Conservation (phyloP, 2,797 vertebrate genomes). For the Labroides dimidiatus region DNA sequence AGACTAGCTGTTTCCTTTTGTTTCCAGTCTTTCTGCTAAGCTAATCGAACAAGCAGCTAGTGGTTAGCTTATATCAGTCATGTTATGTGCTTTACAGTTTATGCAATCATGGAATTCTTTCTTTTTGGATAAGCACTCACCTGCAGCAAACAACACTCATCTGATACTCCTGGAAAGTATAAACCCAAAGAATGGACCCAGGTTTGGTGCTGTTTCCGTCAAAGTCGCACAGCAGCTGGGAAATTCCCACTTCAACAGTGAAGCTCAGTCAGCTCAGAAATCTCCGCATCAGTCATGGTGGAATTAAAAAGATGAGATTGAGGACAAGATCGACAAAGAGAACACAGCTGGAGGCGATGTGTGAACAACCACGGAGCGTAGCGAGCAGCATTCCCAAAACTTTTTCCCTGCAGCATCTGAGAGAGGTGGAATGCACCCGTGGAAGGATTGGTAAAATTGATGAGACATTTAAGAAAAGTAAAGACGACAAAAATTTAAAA, state of each 20-base stretch:
- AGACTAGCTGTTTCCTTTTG: neutral
- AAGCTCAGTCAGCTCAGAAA: slow-evolving; percentile 31
- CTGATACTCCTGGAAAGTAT: slow-evolving; percentile 24
- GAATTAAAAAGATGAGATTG: slow-evolving; percentile 42
- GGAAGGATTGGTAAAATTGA: slow-evolving; percentile 33
- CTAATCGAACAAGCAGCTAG: slow-evolving; percentile 26
- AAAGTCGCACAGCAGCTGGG: slow-evolving; percentile 41
- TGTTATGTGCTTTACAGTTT: slow-evolving; percentile 38
- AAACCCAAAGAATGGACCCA: slow-evolving; percentile 18
- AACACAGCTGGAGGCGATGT: slow-evolving; percentile 26
- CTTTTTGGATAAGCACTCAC: slow-evolving; percentile 6
- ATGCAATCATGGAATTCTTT: slow-evolving; percentile 53
- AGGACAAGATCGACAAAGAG: slow-evolving; percentile 38
- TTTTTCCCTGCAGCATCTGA: slow-evolving; percentile 56
- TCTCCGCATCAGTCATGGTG: slow-evolving; percentile 36
- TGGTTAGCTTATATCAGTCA: neutral
- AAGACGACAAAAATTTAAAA: slow-evolving; percentile 16
- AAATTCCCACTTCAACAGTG: slow-evolving; percentile 32
- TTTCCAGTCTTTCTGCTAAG: slow-evolving; percentile 35
- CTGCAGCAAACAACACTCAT: slow-evolving; percentile 50
- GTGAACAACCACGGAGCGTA: slow-evolving; percentile 28
- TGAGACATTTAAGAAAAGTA: slow-evolving; percentile 31
- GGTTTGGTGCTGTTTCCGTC: slow-evolving; percentile 12
- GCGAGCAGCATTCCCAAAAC: slow-evolving; percentile 39
- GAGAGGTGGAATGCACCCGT: slow-evolving; percentile 42